Evolutionary conservation across 1,140 invertebrate genomes (phyloP), one percentile per base, ranked within the genome.

Genomic region (Heliconius eleuchia): DNA sequence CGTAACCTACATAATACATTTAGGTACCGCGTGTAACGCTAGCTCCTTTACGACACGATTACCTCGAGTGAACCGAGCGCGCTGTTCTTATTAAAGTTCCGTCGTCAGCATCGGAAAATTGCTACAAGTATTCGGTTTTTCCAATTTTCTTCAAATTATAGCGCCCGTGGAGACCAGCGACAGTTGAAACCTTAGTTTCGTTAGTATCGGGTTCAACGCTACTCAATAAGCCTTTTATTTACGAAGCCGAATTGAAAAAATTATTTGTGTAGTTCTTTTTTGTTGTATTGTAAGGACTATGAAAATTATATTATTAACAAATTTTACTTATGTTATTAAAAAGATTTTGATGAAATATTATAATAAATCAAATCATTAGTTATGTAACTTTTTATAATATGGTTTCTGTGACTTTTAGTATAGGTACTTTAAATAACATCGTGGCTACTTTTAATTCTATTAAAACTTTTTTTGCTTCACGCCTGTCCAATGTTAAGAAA

Each of bases 171-270:
- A 52, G 23, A 46, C 70, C 23, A 18, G 66, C 4, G 27, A 66
- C 75, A 39, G 52, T 66, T 27, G 73, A 75, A 75, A 79, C 74
- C 71, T 46, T 66, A 57, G 46, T 60, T 79, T 79, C 73, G 73
- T 79, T 79, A 75, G 60, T 66, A 27, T 66, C 60, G 9, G 27
- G 27, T 66, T 30, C 55, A 57, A 57, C 55, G n/a, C n/a, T 57
- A 23, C 55, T 57, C 60, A 30, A 66, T 30, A 66, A 66, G 27
- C 4, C 11, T 66, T 66, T 66, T 16, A 66, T 66, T 66, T 66
- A 8, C 27, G 13, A 66, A 27, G n/a, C 4, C n/a, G 8, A 60
- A 60, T 60, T 60, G 55, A 11, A 23, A 66, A 27, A 66, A 13
- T 3, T 13, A 30, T 66, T 30, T 30, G 23, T 66, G 13, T n/a